Conservation (phyloP, 2,113 vertebrate genomes). For the Poecile atricapillus region DNA sequence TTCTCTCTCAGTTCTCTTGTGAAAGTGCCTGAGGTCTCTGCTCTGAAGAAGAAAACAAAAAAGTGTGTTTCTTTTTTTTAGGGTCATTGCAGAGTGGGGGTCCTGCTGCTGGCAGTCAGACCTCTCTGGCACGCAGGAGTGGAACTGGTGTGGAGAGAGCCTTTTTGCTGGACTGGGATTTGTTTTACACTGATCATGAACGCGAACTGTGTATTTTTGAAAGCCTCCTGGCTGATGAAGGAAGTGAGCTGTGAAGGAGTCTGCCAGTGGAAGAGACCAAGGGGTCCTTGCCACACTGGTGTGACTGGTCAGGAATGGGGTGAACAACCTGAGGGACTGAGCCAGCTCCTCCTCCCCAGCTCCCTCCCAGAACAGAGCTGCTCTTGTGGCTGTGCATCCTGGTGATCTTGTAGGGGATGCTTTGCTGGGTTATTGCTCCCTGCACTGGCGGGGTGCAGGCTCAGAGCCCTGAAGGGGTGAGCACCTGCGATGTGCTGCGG, state of each 20-base stretch:
- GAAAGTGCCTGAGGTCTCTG: not conserved
- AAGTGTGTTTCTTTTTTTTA: not conserved
- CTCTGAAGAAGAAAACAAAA: not conserved
- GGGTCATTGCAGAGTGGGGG: not conserved
- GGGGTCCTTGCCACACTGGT: not conserved
- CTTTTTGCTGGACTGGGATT: not conserved
- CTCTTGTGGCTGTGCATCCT: rapidly evolving
- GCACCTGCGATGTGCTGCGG: not conserved
- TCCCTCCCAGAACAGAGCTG: not conserved
- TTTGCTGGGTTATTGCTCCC: not conserved
- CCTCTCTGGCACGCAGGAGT: not conserved
- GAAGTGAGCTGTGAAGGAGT: not conserved
- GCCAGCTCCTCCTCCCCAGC: not conserved
- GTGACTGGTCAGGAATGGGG: not conserved
- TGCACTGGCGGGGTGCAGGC: rapidly evolving
- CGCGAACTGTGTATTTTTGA: not conserved
- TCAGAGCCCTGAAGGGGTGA: not conserved
- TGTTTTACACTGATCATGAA: not conserved
- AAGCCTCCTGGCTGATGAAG: not conserved
- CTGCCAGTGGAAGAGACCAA: not conserved
- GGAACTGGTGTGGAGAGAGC: not conserved
- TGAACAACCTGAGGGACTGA: not conserved
- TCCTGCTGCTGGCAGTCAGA: not conserved
- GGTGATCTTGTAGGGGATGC: not conserved
- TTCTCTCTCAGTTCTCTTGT: not conserved